Conservation (phyloP, 2,113 vertebrate genomes). For the Phaethornis superciliosus region DNA sequence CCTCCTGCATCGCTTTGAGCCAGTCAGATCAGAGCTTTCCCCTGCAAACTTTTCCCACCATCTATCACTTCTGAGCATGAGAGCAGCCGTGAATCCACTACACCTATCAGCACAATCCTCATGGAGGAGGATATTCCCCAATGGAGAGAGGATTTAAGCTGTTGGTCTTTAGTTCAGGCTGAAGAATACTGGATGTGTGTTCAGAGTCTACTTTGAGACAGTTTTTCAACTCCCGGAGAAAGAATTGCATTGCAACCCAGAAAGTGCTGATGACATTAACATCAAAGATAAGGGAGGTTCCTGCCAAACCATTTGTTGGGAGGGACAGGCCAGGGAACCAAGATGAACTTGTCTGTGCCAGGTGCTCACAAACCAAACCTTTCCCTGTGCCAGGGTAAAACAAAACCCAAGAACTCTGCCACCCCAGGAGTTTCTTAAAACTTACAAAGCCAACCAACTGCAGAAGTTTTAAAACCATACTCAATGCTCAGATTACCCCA, state of each 20-base stretch:
- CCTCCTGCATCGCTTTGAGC: neutral
- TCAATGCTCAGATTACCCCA: slow-evolving; percentile 31
- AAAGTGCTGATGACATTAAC: slow-evolving; percentile 57
- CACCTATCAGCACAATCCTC: neutral
- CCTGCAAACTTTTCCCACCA: slow-evolving; percentile 26
- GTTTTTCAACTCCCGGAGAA: slow-evolving; percentile 30
- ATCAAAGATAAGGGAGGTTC: slow-evolving; percentile 43
- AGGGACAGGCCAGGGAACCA: slow-evolving; percentile 24
- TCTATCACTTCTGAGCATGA: neutral
- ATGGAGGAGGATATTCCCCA: neutral
- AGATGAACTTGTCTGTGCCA: slow-evolving; percentile 53
- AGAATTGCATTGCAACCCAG: slow-evolving; percentile 23
- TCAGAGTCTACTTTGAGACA: slow-evolving; percentile 10
- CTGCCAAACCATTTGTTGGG: slow-evolving; percentile 47
- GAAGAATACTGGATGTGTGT: neutral
- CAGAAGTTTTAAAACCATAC: slow-evolving; percentile 51
- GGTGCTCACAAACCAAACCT: slow-evolving; percentile 47
- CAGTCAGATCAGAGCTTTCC: neutral
- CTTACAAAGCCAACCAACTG: slow-evolving; percentile 36
- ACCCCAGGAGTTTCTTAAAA: slow-evolving; percentile 55
- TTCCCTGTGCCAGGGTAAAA: slow-evolving; percentile 4
- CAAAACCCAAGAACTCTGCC: slow-evolving; percentile 4
- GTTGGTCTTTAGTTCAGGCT: neutral
- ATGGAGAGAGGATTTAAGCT: neutral
- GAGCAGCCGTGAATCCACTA: neutral